Percentiles rank a stretch among this genome's conserved stretches.
These are phyloP conservation scores for Metalampra italica DNA, from an alignment of 2,888 invertebrate genomes.

Conservation along the genomic window DNA sequence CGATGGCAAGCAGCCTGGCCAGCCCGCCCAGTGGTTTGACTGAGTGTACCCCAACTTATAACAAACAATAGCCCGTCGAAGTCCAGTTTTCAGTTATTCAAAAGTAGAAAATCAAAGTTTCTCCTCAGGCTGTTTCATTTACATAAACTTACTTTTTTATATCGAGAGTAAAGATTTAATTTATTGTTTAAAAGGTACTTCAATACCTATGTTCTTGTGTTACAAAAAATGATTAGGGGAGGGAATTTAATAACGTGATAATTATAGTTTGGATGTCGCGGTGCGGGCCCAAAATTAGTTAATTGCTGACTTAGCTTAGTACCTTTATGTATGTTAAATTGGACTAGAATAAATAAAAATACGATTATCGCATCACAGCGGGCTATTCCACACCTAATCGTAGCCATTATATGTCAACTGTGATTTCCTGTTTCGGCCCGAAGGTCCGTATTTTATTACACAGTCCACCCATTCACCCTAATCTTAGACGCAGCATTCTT, in stretches of 20 bases:
- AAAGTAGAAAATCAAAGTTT: background rate
- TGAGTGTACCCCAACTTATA: background rate
- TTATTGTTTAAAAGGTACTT: too few species aligned
- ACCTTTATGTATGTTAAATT: too few species aligned
- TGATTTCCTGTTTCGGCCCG: constrained; percentile 31
- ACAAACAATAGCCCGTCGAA: background rate
- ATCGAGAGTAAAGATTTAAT: too few species aligned
- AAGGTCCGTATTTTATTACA: constrained; percentile 18
- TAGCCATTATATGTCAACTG: constrained; percentile 37
- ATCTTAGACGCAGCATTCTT: constrained; percentile 22
- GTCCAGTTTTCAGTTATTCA: background rate
- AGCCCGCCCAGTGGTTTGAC: background rate
- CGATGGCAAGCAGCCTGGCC: constrained; percentile 16
- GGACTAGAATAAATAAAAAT: background rate
- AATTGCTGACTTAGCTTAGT: too few species aligned
- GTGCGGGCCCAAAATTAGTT: too few species aligned
- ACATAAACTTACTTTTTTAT: too few species aligned
- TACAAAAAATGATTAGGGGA: too few species aligned
- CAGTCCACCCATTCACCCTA: constrained; percentile 28
- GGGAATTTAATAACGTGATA: too few species aligned
- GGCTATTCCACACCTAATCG: constrained; percentile 26
- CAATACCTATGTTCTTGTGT: too few species aligned
- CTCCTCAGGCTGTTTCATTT: background rate
- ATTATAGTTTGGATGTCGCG: too few species aligned
- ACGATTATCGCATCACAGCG: constrained; percentile 8